phyloP scores from a whole-genome alignment of 2,797 vertebrate species.

The Cetoscarus ocellatus region DNA sequence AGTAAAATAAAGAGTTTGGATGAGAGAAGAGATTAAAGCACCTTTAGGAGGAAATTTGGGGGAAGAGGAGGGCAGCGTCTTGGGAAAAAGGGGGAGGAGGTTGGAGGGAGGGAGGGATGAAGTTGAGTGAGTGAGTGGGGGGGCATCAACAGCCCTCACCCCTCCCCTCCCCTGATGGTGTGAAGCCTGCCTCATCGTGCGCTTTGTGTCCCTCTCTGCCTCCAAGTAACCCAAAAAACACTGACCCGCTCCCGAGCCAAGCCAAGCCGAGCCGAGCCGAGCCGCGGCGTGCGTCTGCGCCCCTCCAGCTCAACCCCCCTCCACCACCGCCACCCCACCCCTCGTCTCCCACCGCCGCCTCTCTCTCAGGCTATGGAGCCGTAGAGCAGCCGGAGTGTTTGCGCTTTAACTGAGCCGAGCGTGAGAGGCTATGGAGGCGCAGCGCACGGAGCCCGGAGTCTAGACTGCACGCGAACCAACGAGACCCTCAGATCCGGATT shows the following conservation, averaged over 20 bases:
- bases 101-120: slow-evolving; percentile 30
- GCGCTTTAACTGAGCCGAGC: slow-evolving; percentile 39
- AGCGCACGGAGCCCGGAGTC: slow-evolving; percentile 70
- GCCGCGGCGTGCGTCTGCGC: slow-evolving; percentile 49
- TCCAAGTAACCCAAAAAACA: slow-evolving; percentile 54
- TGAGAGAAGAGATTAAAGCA: too few relatives aligned
- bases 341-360: slow-evolving; percentile 39
- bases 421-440: slow-evolving; percentile 76
- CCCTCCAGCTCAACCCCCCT: slow-evolving; percentile 2
- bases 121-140: slow-evolving; percentile 16
- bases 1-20: too few relatives aligned
- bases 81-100: slow-evolving; percentile 33
- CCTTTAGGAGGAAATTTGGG: slow-evolving; percentile 8
- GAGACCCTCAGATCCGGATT: slow-evolving; percentile 51
- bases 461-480: slow-evolving; percentile 58
- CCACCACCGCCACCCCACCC: slow-evolving; percentile 18
- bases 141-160: slow-evolving; percentile 51
- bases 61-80: slow-evolving; percentile 1
- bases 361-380: slow-evolving; percentile 73
- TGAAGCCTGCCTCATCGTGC: slow-evolving; percentile 64
- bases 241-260: slow-evolving; percentile 49
- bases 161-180: slow-evolving; percentile 57
- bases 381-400: slow-evolving; percentile 43
- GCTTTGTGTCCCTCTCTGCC: slow-evolving; percentile 56
- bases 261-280: slow-evolving; percentile 20